phyloP scores from a whole-genome alignment of 2,888 invertebrate species.

The Phengaris arion region DNA sequence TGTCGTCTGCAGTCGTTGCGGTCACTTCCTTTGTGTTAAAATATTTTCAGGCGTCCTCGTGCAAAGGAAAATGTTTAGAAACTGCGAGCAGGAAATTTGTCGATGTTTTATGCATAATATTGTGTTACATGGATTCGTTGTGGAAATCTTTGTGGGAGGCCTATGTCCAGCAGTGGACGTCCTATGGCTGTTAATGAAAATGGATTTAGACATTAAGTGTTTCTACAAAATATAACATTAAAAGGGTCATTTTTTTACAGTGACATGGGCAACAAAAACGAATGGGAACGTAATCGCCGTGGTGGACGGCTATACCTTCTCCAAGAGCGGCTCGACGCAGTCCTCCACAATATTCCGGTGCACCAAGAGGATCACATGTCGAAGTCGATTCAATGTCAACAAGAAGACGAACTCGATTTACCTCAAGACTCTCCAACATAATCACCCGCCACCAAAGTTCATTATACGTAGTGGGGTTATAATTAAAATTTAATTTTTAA shows the following conservation, averaged over 20 bases:
- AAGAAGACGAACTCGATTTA: conserved; percentile 41
- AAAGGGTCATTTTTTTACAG: neutral
- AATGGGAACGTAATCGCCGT: neutral
- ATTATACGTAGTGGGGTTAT: conserved; percentile 34
- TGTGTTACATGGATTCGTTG: too few relatives aligned
- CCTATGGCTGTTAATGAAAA: too few relatives aligned
- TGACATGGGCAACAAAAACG: conserved; percentile 22
- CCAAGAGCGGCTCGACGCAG: conserved; percentile 7
- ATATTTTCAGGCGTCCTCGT: too few relatives aligned
- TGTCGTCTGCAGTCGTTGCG: too few relatives aligned
- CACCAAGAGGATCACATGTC: conserved; percentile 39
- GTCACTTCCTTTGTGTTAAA: too few relatives aligned
- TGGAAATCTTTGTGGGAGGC: too few relatives aligned
- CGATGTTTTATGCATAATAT: too few relatives aligned
- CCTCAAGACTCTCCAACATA: conserved; percentile 56
- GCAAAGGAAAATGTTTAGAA: too few relatives aligned
- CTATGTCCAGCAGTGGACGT: too few relatives aligned
- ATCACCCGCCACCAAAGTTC: conserved; percentile 48
- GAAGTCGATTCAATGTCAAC: conserved; percentile 38
- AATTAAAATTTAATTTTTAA: conserved; percentile 25
- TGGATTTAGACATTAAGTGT: too few relatives aligned
- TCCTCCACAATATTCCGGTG: conserved; percentile 32
- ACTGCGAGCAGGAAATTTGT: too few relatives aligned
- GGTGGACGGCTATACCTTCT: conserved; percentile 22
- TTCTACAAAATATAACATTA: neutral